Base-by-base conservation (phyloP, 2,797 vertebrate genomes). In the Scolopax bukidnonensis region DNA sequence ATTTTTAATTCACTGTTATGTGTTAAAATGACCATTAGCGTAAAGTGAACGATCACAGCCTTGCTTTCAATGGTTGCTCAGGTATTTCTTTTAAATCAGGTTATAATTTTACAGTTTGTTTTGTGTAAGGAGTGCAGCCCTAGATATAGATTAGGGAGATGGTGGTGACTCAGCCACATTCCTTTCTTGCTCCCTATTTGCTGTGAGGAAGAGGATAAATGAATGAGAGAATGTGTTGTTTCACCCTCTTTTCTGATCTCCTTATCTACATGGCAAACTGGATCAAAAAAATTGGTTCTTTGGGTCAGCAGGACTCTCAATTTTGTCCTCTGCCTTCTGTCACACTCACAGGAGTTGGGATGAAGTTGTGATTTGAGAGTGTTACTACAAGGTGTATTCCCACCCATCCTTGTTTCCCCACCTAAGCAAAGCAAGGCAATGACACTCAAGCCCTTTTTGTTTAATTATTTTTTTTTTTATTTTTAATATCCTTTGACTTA, bases 1-100 rank as follows among this genome's bases (percentile, higher is more conserved):
- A 95, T 95, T 97, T 97, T 96, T 97, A 95, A 96, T 93, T 97
- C 87, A 93, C 70, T 92, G 92, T 96, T 97, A 95, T 87, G 93
- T 96, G 93, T 97, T 97, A 96, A 98, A 97, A 92, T 93, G 93
- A 73, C 84, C 53, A 69, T 92, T 85, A 91, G 25, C 57, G 92
- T 91, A 20, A 63, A 84, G 63, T 63, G 75, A 92, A 88, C 76
- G 93, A 93, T 94, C 54, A 18, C 57, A 81, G 50, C 64, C 32
- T 96, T 93, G 92, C 96, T 95, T 85, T 65, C 68, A 89, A 61
- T 83, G 86, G 75, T 92, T 85, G 53, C 61, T 92, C 60, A 57
- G 77, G 68, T 93, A 89, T 95, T 88, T 89, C 32, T 90, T 89
- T 71, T 75, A 64, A 89, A 74, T 60, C 84, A 90, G 59, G 48